Conservation (phyloP, 2,797 vertebrate species). For the Sardinella longiceps region DNA sequence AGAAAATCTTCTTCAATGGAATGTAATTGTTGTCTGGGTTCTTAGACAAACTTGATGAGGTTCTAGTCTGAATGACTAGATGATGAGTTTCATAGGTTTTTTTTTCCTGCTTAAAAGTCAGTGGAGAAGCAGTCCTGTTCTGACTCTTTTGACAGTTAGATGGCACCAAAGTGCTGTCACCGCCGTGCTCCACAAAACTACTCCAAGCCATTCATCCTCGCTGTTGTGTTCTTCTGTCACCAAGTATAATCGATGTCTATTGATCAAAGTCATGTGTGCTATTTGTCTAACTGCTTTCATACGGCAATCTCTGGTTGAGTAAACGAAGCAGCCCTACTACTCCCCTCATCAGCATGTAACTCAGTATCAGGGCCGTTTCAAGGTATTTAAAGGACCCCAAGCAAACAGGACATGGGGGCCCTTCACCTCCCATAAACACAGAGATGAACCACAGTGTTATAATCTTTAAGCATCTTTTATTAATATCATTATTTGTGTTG, state of each 20-base stretch:
- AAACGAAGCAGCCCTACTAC: too few species aligned
- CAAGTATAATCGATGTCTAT: not conserved
- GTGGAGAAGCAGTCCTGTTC: not conserved
- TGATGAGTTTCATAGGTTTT: not conserved
- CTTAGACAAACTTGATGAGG: not conserved
- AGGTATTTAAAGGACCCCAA: too few species aligned
- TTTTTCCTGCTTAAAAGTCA: not conserved
- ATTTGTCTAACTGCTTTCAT: not conserved
- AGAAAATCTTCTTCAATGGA: too few species aligned
- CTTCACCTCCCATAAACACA: too few species aligned
- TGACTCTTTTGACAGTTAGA: not conserved
- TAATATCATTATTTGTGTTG: too few species aligned
- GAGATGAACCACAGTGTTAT: too few species aligned
- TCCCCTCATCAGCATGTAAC: not conserved
- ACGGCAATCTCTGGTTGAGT: too few species aligned
- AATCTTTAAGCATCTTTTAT: too few species aligned
- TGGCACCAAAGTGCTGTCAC: not conserved
- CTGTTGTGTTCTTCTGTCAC: not conserved
- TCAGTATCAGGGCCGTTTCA: too few species aligned
- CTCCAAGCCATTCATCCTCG: not conserved
- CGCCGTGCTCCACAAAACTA: not conserved
- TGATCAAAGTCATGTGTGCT: not conserved
- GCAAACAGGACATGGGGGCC: too few species aligned
- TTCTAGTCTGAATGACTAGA: not conserved
- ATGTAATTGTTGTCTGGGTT: not conserved